phyloP scores from a whole-genome alignment of 2,888 invertebrate species.

The Dione vanillae region DNA sequence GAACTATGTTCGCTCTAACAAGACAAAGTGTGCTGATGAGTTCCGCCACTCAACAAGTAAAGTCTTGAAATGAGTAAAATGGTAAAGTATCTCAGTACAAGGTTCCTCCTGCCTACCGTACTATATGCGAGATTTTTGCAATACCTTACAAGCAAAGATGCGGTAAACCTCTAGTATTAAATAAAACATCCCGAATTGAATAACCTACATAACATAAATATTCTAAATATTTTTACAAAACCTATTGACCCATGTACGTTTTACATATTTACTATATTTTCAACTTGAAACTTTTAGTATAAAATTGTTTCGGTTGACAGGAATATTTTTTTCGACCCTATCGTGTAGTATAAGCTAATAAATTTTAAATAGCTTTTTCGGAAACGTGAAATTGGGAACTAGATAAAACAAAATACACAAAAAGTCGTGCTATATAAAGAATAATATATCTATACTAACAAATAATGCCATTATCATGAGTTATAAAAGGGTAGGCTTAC shows the following conservation, averaged over 20 bases:
- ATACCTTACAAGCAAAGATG: too few species aligned
- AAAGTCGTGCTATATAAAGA: constrained; percentile 31
- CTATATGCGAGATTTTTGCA: too few species aligned
- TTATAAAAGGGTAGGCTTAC: constrained; percentile 36
- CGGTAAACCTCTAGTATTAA: too few species aligned
- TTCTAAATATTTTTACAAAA: not conserved
- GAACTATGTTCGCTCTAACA: not conserved
- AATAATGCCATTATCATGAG: constrained; percentile 35
- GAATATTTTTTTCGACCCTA: not conserved
- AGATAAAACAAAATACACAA: too few species aligned
- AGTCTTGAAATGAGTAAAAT: too few species aligned
- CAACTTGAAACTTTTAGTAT: constrained; percentile 2
- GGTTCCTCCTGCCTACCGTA: too few species aligned
- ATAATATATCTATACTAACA: constrained; percentile 3
- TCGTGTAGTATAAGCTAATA: not conserved
- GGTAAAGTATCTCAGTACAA: too few species aligned
- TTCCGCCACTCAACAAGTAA: too few species aligned
- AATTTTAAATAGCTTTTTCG: not conserved
- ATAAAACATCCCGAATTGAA: too few species aligned
- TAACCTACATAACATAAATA: not conserved
- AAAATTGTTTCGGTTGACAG: not conserved
- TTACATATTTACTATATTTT: constrained; percentile 7
- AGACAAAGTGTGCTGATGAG: too few species aligned
- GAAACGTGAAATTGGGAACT: constrained; percentile 6
- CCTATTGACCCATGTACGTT: too few species aligned